Conservation (phyloP, 2,888 invertebrate genomes). For the Agrenia bidenticulata region DNA sequence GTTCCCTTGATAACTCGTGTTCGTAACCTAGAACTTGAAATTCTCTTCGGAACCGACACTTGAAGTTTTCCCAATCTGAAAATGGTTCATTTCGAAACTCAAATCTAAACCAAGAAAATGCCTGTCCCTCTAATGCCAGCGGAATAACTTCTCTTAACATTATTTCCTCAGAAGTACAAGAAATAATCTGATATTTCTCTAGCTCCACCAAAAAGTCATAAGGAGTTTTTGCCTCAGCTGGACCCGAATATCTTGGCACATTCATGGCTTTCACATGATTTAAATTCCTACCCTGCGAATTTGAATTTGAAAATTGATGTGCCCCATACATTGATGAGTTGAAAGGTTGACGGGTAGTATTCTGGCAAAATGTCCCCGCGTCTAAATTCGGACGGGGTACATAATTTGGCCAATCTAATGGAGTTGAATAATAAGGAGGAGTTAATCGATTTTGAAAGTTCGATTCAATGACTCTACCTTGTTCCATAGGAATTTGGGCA, state of each 20-base stretch:
- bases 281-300: too few species aligned
- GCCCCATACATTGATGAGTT: too few species aligned
- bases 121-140: conserved; percentile 4
- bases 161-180: neutral
- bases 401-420: too few species aligned
- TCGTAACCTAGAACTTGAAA: conserved; percentile 17
- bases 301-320: too few species aligned
- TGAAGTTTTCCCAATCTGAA: conserved; percentile 11
- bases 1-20: conserved; percentile 13
- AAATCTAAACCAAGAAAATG: conserved; percentile 14
- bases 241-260: conserved; percentile 8
- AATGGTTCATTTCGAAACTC: neutral
- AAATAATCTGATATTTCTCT: conserved; percentile 13
- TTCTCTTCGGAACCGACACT: conserved; percentile 3
- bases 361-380: too few species aligned
- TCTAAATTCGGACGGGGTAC: too few species aligned
- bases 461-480: too few species aligned
- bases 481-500: too few species aligned
- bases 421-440: too few species aligned
- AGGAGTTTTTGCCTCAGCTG: conserved; percentile 6
- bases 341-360: too few species aligned
- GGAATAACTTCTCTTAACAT: conserved; percentile 12
- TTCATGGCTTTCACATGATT: neutral
- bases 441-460: too few species aligned
- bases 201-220: conserved; percentile 6